Base-by-base conservation (phyloP, 2,113 vertebrate genomes). In the Rhabdomys dilectus region DNA sequence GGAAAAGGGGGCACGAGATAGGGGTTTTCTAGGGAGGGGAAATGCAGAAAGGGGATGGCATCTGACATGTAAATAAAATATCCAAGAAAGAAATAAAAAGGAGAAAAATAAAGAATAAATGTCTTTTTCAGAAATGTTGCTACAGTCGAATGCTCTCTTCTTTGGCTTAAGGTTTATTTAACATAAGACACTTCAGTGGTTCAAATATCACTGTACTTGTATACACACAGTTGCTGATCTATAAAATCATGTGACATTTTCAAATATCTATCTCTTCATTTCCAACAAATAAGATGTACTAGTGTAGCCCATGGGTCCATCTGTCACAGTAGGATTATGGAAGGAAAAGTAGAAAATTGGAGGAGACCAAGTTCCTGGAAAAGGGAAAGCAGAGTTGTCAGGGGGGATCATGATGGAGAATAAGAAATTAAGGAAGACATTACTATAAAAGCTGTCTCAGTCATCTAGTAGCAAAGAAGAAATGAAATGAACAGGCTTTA, bases 321-420 rank as follows among this genome's bases (percentile, higher is more conserved):
- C 93, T 98, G 98, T 98, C 98, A 98, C 88, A 17, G 42, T 98
- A 97, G 98, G 98, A 98, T 98, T 98, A 98, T 98, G 99, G 93
- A 97, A 98, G 99, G 93, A 97, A 98, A 98, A 98, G 98, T 98
- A 98, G 98, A 99, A 99, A 99, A 99, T 99, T 99, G 98, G 98
- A 98, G 98, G 97, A 98, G 98, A 98, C 96, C 98, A 97, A 97
- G 98, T 98, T 98, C 97, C 97, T 95, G 95, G 97, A 98, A 98
- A 98, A 98, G 98, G 97, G 95, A 98, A 98, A 98, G 97, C 98
- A 96, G 94, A 98, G 95, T 97, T 98, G 98, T 97, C 96, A 92
- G 89, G 94, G 92, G 82, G 92, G 93, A 92, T 97, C 97, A 98
- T 97, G 96, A 95, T 97, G 89, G 91, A 96, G 97, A 98, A 98